These are phyloP conservation scores for Caenorhabditis tropicalis DNA, from an alignment of 1,140 invertebrate genomes.

Conservation along the genomic window DNA sequence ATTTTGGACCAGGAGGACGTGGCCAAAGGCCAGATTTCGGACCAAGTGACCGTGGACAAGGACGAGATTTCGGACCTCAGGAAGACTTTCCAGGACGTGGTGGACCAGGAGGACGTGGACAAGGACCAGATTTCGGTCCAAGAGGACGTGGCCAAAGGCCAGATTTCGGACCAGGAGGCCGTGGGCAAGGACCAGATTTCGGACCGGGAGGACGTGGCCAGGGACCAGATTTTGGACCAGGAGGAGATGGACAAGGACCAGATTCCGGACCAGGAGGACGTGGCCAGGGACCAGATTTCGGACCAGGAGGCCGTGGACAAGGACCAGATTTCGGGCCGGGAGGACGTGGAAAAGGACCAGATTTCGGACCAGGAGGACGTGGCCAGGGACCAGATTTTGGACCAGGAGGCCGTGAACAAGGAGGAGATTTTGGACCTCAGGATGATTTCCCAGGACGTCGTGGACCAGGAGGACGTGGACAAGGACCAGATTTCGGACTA, in stretches of 20 bases:
- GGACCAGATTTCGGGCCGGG: neutral
- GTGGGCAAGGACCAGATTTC: neutral
- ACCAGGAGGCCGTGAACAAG: neutral
- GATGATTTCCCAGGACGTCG: neutral
- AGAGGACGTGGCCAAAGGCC: neutral
- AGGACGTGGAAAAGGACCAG: neutral
- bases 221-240: neutral
- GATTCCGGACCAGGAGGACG: neutral
- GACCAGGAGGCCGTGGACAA: neutral
- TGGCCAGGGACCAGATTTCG: neutral
- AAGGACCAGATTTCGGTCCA: neutral
- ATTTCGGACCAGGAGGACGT: neutral
- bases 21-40: neutral
- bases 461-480: neutral
- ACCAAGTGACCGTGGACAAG: neutral
- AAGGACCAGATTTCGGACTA: constrained; percentile 1
- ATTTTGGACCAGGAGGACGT: neutral
- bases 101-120: constrained; percentile 1
- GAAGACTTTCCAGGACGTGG: neutral
- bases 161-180: neutral
- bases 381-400: neutral
- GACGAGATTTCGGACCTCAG: neutral
- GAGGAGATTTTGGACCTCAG: constrained; percentile 7
- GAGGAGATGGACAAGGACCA: neutral
- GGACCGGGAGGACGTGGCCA: neutral